These are phyloP conservation scores for Acronicta aceris DNA, from an alignment of 2,888 invertebrate species.

Conservation along the genomic window DNA sequence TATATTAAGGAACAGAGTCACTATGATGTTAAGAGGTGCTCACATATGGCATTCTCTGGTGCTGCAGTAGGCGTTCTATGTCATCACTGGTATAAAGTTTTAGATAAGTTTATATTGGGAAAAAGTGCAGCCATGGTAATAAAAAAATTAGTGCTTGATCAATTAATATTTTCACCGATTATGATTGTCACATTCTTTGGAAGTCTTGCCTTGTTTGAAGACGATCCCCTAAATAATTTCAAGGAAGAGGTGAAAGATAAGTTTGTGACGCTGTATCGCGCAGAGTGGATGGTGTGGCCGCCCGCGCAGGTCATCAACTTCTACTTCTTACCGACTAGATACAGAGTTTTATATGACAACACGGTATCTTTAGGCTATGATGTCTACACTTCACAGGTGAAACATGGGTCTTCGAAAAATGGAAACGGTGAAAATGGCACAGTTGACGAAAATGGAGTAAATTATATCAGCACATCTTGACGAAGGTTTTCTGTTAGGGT, in stretches of 20 bases:
- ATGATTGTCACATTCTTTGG: constrained; percentile 95
- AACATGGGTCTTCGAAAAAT: constrained; percentile 84
- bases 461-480: constrained; percentile 39
- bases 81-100: constrained; percentile 96
- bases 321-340: constrained; percentile 95
- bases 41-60: constrained; percentile 95
- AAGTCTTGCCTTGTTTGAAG: constrained; percentile 93
- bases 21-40: constrained; percentile 91
- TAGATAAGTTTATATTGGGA: constrained; percentile 94
- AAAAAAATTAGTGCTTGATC: constrained; percentile 95
- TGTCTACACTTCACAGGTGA: constrained; percentile 95
- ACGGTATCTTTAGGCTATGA: constrained; percentile 96
- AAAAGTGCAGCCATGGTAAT: constrained; percentile 91
- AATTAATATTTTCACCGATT: constrained; percentile 95
- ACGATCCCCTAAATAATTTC: constrained; percentile 90
- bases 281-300: constrained; percentile 98
- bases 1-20: constrained; percentile 89
- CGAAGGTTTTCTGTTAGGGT: constrained; percentile 18
- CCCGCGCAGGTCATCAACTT: constrained; percentile 98
- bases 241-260: constrained; percentile 92
- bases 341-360: constrained; percentile 96
- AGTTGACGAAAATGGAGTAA: constrained; percentile 46
- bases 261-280: constrained; percentile 93
- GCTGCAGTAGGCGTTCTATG: constrained; percentile 94
- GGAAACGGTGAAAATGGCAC: constrained; percentile 30